Evolutionary conservation across 92 coral and sea anemone species (phyloP).

Genomic region (Ricordea florida): DNA sequence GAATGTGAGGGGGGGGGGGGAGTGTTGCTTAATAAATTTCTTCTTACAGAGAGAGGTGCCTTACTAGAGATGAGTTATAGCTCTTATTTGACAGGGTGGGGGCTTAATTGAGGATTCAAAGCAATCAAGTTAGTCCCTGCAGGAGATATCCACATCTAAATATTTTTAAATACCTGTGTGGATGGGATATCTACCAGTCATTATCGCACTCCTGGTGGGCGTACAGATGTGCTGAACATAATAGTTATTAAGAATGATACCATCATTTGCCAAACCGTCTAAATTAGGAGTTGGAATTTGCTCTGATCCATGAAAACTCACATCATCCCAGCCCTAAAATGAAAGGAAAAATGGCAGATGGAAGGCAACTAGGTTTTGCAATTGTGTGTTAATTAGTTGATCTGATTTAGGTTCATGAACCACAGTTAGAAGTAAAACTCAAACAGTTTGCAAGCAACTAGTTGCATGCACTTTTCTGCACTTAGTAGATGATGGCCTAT

Average conservation of each 20-base stretch:
- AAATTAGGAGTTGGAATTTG: conserved; percentile 90
- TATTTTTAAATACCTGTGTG: conserved; percentile 73
- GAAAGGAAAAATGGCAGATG: background rate
- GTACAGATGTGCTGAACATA: conserved; percentile 88
- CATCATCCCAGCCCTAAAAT: conserved; percentile 95
- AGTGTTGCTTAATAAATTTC: no score
- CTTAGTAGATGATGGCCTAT: no score
- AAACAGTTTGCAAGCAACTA: no score
- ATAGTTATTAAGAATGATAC: conserved; percentile 85
- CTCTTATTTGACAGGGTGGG: no score
- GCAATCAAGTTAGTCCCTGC: background rate
- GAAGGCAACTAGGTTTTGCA: background rate
- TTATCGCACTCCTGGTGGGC: conserved; percentile 85
- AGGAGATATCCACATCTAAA: background rate
- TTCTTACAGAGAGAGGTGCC: no score
- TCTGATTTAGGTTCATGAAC: no score
- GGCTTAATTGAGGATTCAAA: no score
- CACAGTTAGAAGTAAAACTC: no score
- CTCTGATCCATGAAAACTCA: conserved; percentile 94
- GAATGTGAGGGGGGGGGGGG: no score
- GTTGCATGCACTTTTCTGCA: no score
- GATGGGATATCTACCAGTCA: conserved; percentile 91
- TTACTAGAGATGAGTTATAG: no score
- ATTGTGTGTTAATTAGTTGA: no score
- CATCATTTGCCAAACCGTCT: conserved; percentile 76